Conservation (phyloP, 2,797 vertebrate genomes). For the Sebastes hubbsi region DNA sequence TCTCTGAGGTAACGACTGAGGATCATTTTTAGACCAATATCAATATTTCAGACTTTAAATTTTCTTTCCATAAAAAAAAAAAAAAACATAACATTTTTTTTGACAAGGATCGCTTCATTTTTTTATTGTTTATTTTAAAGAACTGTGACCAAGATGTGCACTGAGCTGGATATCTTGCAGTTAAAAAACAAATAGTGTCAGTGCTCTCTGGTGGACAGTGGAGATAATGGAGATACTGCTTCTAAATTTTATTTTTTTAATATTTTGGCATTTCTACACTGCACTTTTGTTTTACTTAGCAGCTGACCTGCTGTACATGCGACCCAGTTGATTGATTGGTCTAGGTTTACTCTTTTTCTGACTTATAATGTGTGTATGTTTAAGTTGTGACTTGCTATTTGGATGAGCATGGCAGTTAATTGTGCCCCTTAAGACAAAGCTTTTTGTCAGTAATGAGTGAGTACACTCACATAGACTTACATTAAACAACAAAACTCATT, state of each 20-base stretch:
- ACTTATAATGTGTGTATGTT: neutral
- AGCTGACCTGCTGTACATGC: neutral
- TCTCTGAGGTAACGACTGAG: neutral
- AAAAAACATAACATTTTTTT: neutral
- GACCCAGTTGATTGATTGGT: neutral
- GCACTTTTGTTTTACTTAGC: neutral
- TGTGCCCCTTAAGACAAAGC: neutral
- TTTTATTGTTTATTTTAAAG: neutral
- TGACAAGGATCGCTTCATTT: neutral
- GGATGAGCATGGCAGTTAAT: neutral
- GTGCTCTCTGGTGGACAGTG: constrained; percentile 44
- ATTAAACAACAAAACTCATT: neutral
- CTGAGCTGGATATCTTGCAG: neutral
- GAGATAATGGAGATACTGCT: neutral
- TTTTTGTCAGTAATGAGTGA: neutral
- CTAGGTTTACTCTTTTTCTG: neutral
- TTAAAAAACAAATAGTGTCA: neutral
- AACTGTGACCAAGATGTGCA: neutral
- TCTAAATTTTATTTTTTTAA: neutral
- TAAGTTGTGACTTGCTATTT: neutral
- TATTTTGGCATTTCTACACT: neutral
- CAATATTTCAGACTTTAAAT: neutral
- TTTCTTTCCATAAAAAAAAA: neutral
- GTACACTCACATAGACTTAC: neutral
- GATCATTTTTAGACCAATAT: neutral